Evolutionary conservation across 2,797 vertebrate species (phyloP).

Genomic region (Rhodeus uyekii): DNA sequence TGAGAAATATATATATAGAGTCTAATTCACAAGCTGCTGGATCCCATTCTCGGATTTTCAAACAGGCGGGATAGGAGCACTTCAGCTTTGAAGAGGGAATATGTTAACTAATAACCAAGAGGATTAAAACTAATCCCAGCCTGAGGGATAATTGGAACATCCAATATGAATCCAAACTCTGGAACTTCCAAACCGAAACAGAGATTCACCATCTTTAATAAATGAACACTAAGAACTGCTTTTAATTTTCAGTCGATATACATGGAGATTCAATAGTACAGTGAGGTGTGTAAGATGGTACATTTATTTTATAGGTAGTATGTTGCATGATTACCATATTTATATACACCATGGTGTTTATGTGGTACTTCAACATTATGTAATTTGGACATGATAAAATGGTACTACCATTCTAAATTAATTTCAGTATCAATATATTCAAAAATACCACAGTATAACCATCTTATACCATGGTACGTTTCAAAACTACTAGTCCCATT

Average conservation of each 20-base stretch:
- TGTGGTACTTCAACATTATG: background rate
- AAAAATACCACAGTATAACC: background rate
- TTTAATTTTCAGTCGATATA: background rate
- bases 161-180: slow-evolving; percentile 61
- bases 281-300: background rate
- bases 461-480: background rate
- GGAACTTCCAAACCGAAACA: slow-evolving; percentile 55
- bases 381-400: background rate
- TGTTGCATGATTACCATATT: background rate
- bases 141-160: slow-evolving; percentile 74
- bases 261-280: background rate
- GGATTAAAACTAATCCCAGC: slow-evolving; percentile 73
- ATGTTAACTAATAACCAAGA: slow-evolving; percentile 67
- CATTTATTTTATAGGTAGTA: background rate
- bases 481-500: background rate
- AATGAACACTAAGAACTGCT: slow-evolving; percentile 42
- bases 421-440: background rate
- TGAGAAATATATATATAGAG: slow-evolving; percentile 14
- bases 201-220: slow-evolving; percentile 36
- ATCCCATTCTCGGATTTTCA: slow-evolving; percentile 42
- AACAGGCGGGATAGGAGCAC: slow-evolving; percentile 48
- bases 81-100: slow-evolving; percentile 61
- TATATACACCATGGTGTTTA: background rate
- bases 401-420: background rate
- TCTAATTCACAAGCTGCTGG: slow-evolving; percentile 29